Evolutionary conservation across 2,113 vertebrate species (phyloP).

Genomic region (Cichladusa arquata): DNA sequence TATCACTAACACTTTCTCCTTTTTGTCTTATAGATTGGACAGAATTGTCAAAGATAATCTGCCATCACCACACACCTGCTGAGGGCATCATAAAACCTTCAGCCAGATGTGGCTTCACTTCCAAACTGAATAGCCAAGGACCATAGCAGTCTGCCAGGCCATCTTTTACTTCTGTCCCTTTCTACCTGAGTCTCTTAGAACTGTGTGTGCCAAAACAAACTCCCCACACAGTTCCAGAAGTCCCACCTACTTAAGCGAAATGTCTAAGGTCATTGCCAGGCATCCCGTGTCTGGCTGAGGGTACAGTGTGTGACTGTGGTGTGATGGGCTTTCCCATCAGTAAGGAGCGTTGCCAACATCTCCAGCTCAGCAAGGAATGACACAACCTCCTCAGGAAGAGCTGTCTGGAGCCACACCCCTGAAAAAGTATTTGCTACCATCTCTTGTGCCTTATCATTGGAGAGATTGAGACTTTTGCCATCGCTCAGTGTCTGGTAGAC

Average conservation of each 20-base stretch:
- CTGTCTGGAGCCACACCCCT: neutral
- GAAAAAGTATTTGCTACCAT: neutral
- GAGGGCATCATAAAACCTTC: neutral
- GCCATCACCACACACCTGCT: neutral
- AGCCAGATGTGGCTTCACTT: neutral
- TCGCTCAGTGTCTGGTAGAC: neutral
- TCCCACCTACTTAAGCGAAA: neutral
- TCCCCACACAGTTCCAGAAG: neutral
- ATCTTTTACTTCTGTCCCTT: neutral
- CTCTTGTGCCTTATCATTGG: neutral
- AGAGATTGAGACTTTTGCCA: neutral
- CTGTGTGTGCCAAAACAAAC: neutral
- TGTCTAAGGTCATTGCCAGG: neutral
- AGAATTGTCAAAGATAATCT: neutral
- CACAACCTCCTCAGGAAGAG: neutral
- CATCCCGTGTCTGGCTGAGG: neutral
- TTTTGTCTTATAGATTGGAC: neutral
- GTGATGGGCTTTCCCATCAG: neutral
- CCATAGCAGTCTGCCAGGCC: neutral
- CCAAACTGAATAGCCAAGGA: neutral
- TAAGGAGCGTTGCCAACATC: accelerated
- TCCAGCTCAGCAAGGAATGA: neutral
- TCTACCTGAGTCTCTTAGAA: neutral
- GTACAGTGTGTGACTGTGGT: neutral
- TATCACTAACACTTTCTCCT: neutral